Percentiles rank a stretch among this genome's conserved stretches.
Conservation (phyloP, 2,888 invertebrate genomes). For the Chrysomela aeneicollis region DNA sequence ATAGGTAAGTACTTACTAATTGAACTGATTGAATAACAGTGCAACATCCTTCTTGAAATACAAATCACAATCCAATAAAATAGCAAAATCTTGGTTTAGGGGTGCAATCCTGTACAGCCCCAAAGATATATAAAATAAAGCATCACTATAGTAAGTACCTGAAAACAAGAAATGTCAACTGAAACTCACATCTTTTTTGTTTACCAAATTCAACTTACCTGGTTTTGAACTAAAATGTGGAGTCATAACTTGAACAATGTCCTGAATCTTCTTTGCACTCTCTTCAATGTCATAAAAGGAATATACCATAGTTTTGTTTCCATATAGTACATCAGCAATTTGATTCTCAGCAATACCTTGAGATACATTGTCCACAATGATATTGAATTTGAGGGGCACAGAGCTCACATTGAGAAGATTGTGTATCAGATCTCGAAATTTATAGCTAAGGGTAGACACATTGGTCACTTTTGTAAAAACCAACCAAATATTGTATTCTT, state of each 20-base stretch:
- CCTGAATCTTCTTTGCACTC: slow-evolving; percentile 67
- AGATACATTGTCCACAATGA: slow-evolving; percentile 70
- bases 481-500: slow-evolving; percentile 65
- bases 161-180: slow-evolving; percentile 32
- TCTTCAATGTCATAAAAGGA: slow-evolving; percentile 70
- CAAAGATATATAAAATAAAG: slow-evolving; percentile 79
- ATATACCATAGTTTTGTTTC: slow-evolving; percentile 59
- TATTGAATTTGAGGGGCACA: slow-evolving; percentile 66
- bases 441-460: slow-evolving; percentile 63
- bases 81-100: slow-evolving; percentile 66
- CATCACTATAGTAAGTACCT: slow-evolving; percentile 80
- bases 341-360: slow-evolving; percentile 64
- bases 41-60: slow-evolving; percentile 75
- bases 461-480: slow-evolving; percentile 67
- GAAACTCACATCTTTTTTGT: too few relatives aligned
- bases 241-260: slow-evolving; percentile 73
- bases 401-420: slow-evolving; percentile 63
- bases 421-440: slow-evolving; percentile 63
- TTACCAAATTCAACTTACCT: slow-evolving; percentile 60
- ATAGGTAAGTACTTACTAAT: slow-evolving; percentile 58
- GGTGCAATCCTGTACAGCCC: slow-evolving; percentile 76
- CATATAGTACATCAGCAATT: slow-evolving; percentile 47
- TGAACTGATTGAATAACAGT: slow-evolving; percentile 72
- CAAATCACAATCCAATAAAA: slow-evolving; percentile 81
- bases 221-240: slow-evolving; percentile 76